A percentile compares a stretch with the other conserved stretches of the same genome.
phyloP scores from a whole-genome alignment of 2,113 vertebrate genomes.

The Hemiscyllium ocellatum region DNA sequence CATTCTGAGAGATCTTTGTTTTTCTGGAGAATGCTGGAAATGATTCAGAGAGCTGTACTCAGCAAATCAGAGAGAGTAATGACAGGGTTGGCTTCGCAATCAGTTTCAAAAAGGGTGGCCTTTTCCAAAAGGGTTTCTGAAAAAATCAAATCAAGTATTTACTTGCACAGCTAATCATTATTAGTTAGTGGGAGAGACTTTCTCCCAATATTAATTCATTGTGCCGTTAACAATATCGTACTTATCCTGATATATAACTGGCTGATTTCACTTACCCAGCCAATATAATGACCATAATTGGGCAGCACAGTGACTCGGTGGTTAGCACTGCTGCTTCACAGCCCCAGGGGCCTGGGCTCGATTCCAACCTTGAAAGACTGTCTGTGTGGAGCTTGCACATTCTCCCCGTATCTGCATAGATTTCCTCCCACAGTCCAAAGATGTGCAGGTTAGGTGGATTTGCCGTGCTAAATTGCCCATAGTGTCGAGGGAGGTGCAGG shows the following conservation, averaged over 20 bases:
- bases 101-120: not conserved
- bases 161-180: not conserved
- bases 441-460: too few relatives aligned
- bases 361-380: too few relatives aligned
- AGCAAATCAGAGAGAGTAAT: not conserved
- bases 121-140: not conserved
- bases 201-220: not conserved
- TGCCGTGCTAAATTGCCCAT: too few relatives aligned
- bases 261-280: not conserved
- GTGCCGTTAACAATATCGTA: not conserved
- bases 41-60: not conserved
- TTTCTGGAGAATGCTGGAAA: not conserved
- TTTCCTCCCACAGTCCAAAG: too few relatives aligned
- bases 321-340: too few relatives aligned
- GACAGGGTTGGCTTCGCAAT: not conserved
- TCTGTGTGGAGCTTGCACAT: too few relatives aligned
- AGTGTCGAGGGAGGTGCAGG: too few relatives aligned
- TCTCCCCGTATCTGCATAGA: too few relatives aligned
- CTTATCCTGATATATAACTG: not conserved
- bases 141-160: not conserved
- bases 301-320: too few relatives aligned
- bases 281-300: not conserved
- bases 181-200: not conserved
- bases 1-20: constrained; percentile 24
- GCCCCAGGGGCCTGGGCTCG: too few relatives aligned